Evolutionary conservation across 2,888 invertebrate species (phyloP), one percentile per base, ranked within the genome.

Genomic region (Eupithecia dodoneata): DNA sequence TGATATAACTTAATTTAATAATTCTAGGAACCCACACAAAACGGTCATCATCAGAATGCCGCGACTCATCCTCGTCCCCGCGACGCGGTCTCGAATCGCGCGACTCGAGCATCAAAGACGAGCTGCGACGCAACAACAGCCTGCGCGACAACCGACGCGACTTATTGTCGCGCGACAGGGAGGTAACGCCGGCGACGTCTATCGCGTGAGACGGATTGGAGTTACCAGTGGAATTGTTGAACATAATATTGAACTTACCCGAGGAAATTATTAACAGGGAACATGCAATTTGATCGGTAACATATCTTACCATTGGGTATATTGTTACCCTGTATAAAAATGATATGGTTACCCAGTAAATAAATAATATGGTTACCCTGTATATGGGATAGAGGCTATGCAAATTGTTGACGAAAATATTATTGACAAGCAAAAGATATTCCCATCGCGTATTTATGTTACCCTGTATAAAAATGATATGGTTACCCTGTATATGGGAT

Each of bases 41-140:
- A 80, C 91, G 95, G 0, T 95, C 95, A 0, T 95, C 95, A 0
- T 95, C 95, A 0, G 95, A 95, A 83, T 95, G 95, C 76, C 90
- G 95, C 15, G 95, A 95, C 18, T 83, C 91, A 2, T 88, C 89
- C 0, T 91, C 91, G 0, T 93, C 94, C 0, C 92, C 93, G 0
- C 90, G 95, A 0, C 89, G 94, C 52, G 91, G 93, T 0, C 87
- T 93, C 72, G 93, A 92, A 10, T 91, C 92, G 55, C 88, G 93
- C 42, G 93, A 93, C 80, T 86, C 78, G 55, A 91, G 91, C 2
- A 87, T 92, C 79, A 91, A 91, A 59, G 94, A 94, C 85, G 92
- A 91, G 63, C 84, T 95, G 45, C 87, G 95, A 2, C 85, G 95
- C 9, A 94, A 94, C 88, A 94, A 93, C 81, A 93, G 93, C 7